Percentiles rank a stretch among this genome's conserved stretches.
Evolutionary conservation across 2,797 vertebrate species (phyloP).

Genomic region (Sebastes alutus): DNA sequence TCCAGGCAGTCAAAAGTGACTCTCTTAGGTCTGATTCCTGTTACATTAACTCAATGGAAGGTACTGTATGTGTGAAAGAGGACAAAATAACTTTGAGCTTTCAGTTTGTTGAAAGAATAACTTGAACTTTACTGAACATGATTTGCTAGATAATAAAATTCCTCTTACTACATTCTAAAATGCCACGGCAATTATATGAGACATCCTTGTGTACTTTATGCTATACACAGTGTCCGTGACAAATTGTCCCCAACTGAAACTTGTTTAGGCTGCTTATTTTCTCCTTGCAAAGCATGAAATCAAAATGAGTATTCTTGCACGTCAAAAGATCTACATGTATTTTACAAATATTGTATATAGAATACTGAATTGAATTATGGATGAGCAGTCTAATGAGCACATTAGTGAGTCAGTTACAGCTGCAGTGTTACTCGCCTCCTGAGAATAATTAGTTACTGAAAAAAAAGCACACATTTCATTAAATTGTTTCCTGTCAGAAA

Average conservation of each 20-base stretch:
- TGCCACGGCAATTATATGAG: constrained; percentile 40
- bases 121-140: constrained; percentile 46
- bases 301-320: not conserved
- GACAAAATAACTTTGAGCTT: not conserved
- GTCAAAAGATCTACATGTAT: constrained; percentile 5
- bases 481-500: not conserved
- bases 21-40: not conserved
- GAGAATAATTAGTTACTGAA: constrained; percentile 8
- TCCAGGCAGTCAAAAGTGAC: not conserved
- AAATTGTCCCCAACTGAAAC: constrained; percentile 32
- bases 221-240: constrained; percentile 22
- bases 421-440: not conserved
- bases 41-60: not conserved
- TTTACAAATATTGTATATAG: not conserved
- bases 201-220: constrained; percentile 10
- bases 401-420: constrained; percentile 24
- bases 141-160: constrained; percentile 43
- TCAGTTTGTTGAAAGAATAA: constrained; percentile 12
- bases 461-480: not conserved
- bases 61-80: not conserved
- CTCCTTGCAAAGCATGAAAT: not conserved
- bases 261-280: constrained; percentile 8
- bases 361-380: constrained; percentile 17
- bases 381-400: constrained; percentile 25
- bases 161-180: constrained; percentile 24